Evolutionary conservation across 1,140 invertebrate species (phyloP).

Genomic region (Eulimnadia texana): DNA sequence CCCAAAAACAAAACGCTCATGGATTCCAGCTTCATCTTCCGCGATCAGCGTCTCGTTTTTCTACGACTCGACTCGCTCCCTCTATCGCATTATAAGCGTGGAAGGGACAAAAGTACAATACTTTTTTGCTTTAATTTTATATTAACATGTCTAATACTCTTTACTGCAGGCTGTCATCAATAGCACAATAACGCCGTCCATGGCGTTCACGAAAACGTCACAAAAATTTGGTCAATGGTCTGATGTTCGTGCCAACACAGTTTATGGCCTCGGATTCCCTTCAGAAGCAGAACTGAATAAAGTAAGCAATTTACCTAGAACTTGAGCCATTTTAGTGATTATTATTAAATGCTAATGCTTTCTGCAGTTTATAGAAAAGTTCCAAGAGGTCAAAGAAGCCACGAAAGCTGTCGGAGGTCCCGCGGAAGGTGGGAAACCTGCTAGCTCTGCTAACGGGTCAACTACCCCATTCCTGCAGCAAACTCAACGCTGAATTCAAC

Average conservation of each 20-base stretch:
- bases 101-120: conserved; percentile 77
- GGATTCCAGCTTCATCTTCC: conserved; percentile 88
- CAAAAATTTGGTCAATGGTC: conserved; percentile 99
- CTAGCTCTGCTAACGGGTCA: conserved; percentile 35
- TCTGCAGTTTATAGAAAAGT: conserved; percentile 98
- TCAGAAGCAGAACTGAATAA: conserved; percentile 89
- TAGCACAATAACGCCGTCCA: conserved; percentile 91
- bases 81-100: conserved; percentile 92
- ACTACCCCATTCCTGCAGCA: conserved; percentile 29
- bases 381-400: conserved; percentile 94
- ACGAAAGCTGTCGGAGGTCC: conserved; percentile 31
- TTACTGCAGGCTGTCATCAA: conserved; percentile 91
- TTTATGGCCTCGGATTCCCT: conserved; percentile 91
- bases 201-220: conserved; percentile 97
- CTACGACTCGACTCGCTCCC: conserved; percentile 86
- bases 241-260: conserved; percentile 89
- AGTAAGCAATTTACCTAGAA: conserved; percentile 33
- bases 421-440: not conserved
- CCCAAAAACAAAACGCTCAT: conserved; percentile 93
- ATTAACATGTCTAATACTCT: not conserved
- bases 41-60: conserved; percentile 95
- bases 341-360: no score
- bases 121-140: not conserved
- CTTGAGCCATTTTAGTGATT: no score
- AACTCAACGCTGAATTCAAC: conserved; percentile 35